Base-by-base conservation (phyloP, 2,888 invertebrate genomes). In the Lasioglossum zephyrum region DNA sequence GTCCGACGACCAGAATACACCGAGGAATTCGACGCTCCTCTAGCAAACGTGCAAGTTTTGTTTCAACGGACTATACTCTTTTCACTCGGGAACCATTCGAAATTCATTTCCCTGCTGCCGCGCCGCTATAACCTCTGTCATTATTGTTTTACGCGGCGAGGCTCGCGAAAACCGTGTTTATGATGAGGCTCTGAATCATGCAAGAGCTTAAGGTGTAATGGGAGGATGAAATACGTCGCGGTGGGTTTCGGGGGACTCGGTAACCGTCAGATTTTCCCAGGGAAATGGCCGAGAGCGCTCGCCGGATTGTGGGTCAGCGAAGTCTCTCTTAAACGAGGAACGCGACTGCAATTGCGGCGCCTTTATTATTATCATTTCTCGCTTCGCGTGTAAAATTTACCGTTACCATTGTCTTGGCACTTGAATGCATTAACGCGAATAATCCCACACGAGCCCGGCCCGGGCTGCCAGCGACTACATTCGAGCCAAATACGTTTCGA, bases 131-230 rank as follows among this genome's bases (percentile, higher is more conserved):
- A 77, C 49, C 53, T 39, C 8, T 49, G 69, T 69, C 69, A 53
- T 77, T 77, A 77, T 66, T 66, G 49, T 77, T 77, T 77, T 47
- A 77, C 66, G 77, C 39, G 49, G 77, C 69, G 69, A 49, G 77
- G 36, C 26, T 77, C 69, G 39, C 22, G 77, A n/a, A 69, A 77
- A 49, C 77, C 49, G 69, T 69, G 77, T 77, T 77, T 77, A 77
- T 77, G 77, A 77, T 77, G 66, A 49, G 66, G 26, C 77, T 39
- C 39, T 77, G 77, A 77, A 77, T 69, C 77, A 77, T 77, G 69
- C 47, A 69, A 39, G 49, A 69, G 77, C 77, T 77, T 77, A 77
- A 77, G n/a, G 77, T 53, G 69, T 77, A 77, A 77, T 69, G 69
- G 77, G 49, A 69, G 77, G 39, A 49, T 77, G 66, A 77, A 69